Conservation (phyloP, 2,888 invertebrate genomes). For the Troides helena region DNA sequence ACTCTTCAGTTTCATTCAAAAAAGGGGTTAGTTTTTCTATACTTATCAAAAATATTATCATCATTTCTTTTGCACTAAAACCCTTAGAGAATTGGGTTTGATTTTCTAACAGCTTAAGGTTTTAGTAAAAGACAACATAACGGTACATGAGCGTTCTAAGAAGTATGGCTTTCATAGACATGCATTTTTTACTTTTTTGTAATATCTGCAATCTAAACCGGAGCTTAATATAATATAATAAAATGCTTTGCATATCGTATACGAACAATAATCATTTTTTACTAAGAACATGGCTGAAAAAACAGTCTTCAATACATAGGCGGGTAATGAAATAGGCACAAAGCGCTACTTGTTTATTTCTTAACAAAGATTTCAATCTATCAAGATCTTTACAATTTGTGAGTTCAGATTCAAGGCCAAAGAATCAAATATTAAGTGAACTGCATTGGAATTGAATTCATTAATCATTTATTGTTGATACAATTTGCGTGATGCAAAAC, state of each 20-base stretch:
- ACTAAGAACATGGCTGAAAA: too few species aligned
- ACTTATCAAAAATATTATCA: background rate
- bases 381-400: background rate
- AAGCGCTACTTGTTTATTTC: background rate
- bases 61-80: too few species aligned
- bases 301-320: background rate
- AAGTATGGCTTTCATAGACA: too few species aligned
- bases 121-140: too few species aligned
- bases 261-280: too few species aligned
- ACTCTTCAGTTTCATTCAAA: background rate
- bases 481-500: constrained; percentile 13
- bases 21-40: background rate
- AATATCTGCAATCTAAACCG: too few species aligned
- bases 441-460: constrained; percentile 15
- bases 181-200: too few species aligned
- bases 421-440: constrained; percentile 8
- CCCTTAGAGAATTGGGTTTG: background rate
- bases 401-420: background rate
- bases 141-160: too few species aligned
- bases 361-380: background rate
- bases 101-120: too few species aligned
- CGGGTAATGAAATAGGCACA: background rate
- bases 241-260: too few species aligned
- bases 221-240: too few species aligned
- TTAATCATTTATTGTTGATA: constrained; percentile 15